phyloP scores from a whole-genome alignment of 2,113 vertebrate species.

The Panthera uncia region DNA sequence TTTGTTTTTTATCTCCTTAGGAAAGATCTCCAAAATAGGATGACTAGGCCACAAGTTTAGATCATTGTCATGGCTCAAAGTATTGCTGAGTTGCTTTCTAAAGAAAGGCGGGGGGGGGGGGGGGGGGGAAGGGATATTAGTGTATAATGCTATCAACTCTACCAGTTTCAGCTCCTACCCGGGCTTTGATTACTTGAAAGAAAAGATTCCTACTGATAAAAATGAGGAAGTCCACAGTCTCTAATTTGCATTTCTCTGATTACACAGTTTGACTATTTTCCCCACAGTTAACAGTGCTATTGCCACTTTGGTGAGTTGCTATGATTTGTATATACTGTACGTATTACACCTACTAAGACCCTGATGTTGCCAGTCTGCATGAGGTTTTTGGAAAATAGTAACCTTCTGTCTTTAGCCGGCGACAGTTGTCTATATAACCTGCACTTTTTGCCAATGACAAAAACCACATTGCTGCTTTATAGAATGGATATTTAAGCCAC shows the following conservation, averaged over 20 bases:
- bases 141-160: not conserved
- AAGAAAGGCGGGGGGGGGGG: not conserved
- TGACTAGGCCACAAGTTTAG: not conserved
- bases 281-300: not conserved
- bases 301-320: not conserved
- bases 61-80: not conserved
- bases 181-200: not conserved
- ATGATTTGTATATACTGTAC: not conserved
- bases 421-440: conserved; percentile 2
- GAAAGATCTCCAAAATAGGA: conserved; percentile 7
- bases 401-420: not conserved
- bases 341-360: not conserved
- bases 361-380: conserved; percentile 3
- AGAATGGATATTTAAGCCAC: conserved; percentile 49
- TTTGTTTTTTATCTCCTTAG: conserved; percentile 5
- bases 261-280: not conserved
- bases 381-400: not conserved
- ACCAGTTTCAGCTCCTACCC: not conserved
- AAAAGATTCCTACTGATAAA: not conserved
- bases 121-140: not conserved
- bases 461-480: conserved; percentile 7
- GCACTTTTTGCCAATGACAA: not conserved
- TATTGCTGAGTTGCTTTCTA: not conserved
- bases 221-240: not conserved
- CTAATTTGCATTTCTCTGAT: not conserved